Conservation (phyloP, 2,888 invertebrate species). For the Ischnus inquisitorius region DNA sequence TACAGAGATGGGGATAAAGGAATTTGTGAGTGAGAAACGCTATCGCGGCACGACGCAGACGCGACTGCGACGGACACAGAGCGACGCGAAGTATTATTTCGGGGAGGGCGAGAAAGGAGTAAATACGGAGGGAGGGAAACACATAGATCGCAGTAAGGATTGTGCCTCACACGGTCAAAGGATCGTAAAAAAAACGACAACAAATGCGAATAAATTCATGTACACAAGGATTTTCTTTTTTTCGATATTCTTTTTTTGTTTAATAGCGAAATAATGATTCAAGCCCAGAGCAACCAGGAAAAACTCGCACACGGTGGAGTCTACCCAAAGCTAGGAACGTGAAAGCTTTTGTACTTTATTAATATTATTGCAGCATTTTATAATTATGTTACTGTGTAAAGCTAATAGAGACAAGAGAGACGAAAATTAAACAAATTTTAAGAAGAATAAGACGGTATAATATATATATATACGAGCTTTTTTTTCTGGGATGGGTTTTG, state of each 20-base stretch:
- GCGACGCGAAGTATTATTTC: slow-evolving; percentile 40
- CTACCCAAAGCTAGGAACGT: slow-evolving; percentile 69
- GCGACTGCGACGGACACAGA: slow-evolving; percentile 45
- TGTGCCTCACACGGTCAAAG: slow-evolving; percentile 25
- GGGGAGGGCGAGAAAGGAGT: slow-evolving; percentile 26
- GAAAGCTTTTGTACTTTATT: slow-evolving; percentile 63
- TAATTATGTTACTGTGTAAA: slow-evolving; percentile 65
- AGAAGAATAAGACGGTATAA: slow-evolving; percentile 24
- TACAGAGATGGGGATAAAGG: slow-evolving; percentile 50
- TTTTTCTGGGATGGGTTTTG: slow-evolving; percentile 29
- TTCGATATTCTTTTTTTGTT: slow-evolving; percentile 44
- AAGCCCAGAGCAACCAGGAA: slow-evolving; percentile 71
- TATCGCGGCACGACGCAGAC: slow-evolving; percentile 58
- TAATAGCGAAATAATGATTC: slow-evolving; percentile 65
- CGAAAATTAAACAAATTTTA: slow-evolving; percentile 37
- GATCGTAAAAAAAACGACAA: slow-evolving; percentile 38
- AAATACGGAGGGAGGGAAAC: slow-evolving; percentile 25
- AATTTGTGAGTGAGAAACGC: slow-evolving; percentile 61
- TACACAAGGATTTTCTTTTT: slow-evolving; percentile 63
- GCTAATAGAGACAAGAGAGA: slow-evolving; percentile 33
- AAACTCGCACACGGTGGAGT: slow-evolving; percentile 66
- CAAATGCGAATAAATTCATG: slow-evolving; percentile 58
- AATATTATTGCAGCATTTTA: slow-evolving; percentile 61
- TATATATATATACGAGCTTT: slow-evolving; percentile 29
- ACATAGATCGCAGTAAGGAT: slow-evolving; percentile 51